Percentiles rank a stretch among this genome's conserved stretches.
Evolutionary conservation across 1,140 invertebrate species (phyloP).

Genomic region (Meteorus sp.): DNA sequence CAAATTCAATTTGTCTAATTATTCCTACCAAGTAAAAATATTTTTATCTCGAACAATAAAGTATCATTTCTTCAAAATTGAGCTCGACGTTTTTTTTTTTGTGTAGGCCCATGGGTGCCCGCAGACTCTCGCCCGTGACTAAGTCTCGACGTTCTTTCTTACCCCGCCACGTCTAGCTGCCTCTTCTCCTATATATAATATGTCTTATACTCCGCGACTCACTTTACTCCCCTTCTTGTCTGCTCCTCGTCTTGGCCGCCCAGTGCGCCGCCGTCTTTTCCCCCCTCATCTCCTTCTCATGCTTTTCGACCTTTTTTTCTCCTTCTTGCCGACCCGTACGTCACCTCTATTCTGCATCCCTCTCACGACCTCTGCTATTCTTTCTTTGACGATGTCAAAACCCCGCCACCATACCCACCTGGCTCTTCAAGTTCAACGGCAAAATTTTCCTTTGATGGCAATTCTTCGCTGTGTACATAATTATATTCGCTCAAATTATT

Average conservation of each 20-base stretch:
- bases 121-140: too few relatives aligned
- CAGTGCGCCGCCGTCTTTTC: neutral
- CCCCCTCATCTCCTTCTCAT: too few relatives aligned
- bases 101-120: neutral
- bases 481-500: too few relatives aligned
- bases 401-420: too few relatives aligned
- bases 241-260: neutral
- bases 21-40: neutral
- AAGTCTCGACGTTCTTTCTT: conserved; percentile 21
- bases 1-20: neutral
- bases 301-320: too few relatives aligned
- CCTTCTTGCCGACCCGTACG: too few relatives aligned
- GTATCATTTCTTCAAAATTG: neutral
- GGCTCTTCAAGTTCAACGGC: too few relatives aligned
- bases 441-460: too few relatives aligned
- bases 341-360: too few relatives aligned
- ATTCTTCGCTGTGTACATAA: too few relatives aligned
- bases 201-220: neutral
- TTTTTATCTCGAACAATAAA: neutral
- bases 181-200: neutral
- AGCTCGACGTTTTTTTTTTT: neutral
- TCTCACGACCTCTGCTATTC: too few relatives aligned
- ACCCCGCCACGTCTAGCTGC: conserved; percentile 27
- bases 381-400: too few relatives aligned
- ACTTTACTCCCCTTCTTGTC: conserved; percentile 25